A percentile compares a stretch with the other conserved stretches of the same genome.
Conservation (phyloP, 2,888 invertebrate genomes). For the Phragmatobia fuliginosa region DNA sequence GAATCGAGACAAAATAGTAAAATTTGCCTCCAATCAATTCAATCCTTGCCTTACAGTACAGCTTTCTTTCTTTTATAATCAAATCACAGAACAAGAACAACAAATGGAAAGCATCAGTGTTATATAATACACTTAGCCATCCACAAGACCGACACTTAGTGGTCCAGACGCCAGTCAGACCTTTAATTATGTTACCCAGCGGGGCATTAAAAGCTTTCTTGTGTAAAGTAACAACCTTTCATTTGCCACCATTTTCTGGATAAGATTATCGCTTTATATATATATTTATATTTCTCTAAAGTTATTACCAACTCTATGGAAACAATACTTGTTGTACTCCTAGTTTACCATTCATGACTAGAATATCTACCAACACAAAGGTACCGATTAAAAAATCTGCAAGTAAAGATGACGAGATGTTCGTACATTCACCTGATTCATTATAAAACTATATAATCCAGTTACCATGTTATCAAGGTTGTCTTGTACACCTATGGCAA, state of each 20-base stretch:
- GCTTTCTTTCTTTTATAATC: slow-evolving; percentile 15
- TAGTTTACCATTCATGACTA: background rate
- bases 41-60: background rate
- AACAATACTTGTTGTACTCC: background rate
- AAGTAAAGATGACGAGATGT: background rate
- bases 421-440: background rate
- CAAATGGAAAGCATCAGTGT: no score
- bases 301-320: background rate
- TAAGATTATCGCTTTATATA: slow-evolving; percentile 9
- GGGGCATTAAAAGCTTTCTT: slow-evolving; percentile 61
- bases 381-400: background rate
- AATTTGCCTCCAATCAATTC: background rate
- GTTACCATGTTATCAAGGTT: no score
- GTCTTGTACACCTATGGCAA: no score
- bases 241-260: slow-evolving; percentile 3
- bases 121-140: slow-evolving; percentile 53
- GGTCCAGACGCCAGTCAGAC: slow-evolving; percentile 41
- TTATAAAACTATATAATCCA: no score
- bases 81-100: no score
- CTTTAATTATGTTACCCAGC: slow-evolving; percentile 53
- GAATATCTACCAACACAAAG: background rate
- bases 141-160: slow-evolving; percentile 51
- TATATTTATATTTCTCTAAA: background rate
- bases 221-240: slow-evolving; percentile 33
- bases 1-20: background rate